Percentiles rank a stretch among this genome's conserved stretches.
phyloP scores from a whole-genome alignment of 2,888 invertebrate species.

The Andrena hattorfiana region DNA sequence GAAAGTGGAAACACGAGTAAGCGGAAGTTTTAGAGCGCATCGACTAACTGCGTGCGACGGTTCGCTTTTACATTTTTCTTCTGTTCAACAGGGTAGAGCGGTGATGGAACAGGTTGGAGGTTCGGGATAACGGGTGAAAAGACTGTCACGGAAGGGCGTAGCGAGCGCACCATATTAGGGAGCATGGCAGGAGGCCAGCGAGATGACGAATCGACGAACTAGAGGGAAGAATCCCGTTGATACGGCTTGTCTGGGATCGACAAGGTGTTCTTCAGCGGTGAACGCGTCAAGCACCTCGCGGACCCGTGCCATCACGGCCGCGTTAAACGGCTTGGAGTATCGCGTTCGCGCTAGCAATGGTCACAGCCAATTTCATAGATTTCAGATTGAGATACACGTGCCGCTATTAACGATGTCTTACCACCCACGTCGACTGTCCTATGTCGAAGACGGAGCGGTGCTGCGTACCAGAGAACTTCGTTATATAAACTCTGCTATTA shows the following conservation, averaged over 20 bases:
- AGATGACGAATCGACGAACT: slow-evolving; percentile 29
- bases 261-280: background rate
- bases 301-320: background rate
- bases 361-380: slow-evolving; percentile 30
- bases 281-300: background rate
- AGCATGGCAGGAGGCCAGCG: slow-evolving; percentile 52
- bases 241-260: slow-evolving; percentile 6
- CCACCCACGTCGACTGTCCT: slow-evolving; percentile 46
- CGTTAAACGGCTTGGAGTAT: background rate
- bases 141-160: slow-evolving; percentile 15
- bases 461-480: slow-evolving; percentile 19
- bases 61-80: too few relatives aligned
- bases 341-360: background rate
- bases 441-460: slow-evolving; percentile 27
- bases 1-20: too few relatives aligned
- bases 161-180: slow-evolving; percentile 52
- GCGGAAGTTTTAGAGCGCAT: too few relatives aligned
- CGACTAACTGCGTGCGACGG: too few relatives aligned
- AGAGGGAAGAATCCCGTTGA: slow-evolving; percentile 20
- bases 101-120: too few relatives aligned
- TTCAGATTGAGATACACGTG: slow-evolving; percentile 23
- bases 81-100: too few relatives aligned
- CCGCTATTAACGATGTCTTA: slow-evolving; percentile 34
- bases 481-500: slow-evolving; percentile 45
- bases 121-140: slow-evolving; percentile 23